These are phyloP conservation scores for Hypanus sabinus DNA, from an alignment of 2,113 vertebrate genomes.

Conservation along the genomic window DNA sequence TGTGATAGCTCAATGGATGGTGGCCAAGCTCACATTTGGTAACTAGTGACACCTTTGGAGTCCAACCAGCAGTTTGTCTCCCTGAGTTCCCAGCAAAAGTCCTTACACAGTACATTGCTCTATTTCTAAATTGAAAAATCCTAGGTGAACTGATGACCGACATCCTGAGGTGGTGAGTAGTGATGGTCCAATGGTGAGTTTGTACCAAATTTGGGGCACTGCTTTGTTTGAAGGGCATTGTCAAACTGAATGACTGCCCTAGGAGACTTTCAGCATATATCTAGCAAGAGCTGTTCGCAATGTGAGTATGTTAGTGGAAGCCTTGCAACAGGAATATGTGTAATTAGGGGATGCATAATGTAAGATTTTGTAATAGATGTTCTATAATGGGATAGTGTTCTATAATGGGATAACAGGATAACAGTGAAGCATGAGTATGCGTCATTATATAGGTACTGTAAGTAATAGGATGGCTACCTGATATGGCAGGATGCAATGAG, in stretches of 20 bases:
- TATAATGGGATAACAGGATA: too few species aligned
- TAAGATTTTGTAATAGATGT: background rate
- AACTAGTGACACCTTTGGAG: background rate
- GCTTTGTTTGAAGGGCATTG: background rate
- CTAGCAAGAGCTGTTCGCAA: background rate
- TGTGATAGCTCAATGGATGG: background rate
- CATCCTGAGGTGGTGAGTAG: background rate
- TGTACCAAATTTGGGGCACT: background rate
- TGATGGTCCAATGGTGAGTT: background rate
- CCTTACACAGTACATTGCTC: background rate
- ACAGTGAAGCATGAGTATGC: too few species aligned
- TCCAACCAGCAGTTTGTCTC: too few species aligned
- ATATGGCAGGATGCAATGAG: too few species aligned
- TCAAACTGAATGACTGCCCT: background rate
- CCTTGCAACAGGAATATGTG: background rate
- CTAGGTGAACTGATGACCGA: background rate
- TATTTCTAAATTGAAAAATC: background rate
- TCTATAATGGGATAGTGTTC: too few species aligned
- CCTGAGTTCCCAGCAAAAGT: background rate
- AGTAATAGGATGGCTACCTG: too few species aligned
- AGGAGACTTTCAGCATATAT: background rate
- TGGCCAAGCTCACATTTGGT: background rate
- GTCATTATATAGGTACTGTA: too few species aligned
- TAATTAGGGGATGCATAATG: background rate
- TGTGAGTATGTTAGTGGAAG: too few species aligned